Base-by-base conservation (phyloP, 2,113 vertebrate species). In the Calonectris borealis region DNA sequence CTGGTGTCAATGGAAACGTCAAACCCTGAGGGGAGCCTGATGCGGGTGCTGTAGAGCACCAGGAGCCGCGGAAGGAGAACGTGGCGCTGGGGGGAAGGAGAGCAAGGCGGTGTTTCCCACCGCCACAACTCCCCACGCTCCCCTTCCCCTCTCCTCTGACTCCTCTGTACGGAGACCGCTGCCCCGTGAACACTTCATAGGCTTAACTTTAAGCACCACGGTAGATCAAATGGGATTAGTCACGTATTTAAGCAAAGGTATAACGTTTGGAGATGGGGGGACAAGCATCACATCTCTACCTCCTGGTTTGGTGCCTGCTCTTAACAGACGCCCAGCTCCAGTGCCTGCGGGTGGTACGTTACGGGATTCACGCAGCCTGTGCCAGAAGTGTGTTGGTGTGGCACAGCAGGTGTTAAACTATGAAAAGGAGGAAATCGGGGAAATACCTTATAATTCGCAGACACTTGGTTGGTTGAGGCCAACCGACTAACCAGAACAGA, bases 381-480 rank as follows among this genome's bases (percentile, higher is more conserved):
- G 44, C 27, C 66, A 32, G 2, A 31, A 34, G 27, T 1, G 1
- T 10, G 15, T 21, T 25, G 58, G 13, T 11, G 32, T 11, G 44
- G 8, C 34, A 48, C 20, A 36, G 36, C 2, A 0, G 14, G 58
- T 0, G 7, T 84, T 57, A 49, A 81, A 38, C 10, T 32, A 16
- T 0, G 0, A 6, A 8, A 66, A 66, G 36, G 6, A 21, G n/a
- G 31, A 51, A 81, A 78, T 0, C 2, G 31, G 34, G 60, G 11
- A 19, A 70, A 51, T 52, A 32, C 1, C 29, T 58, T 18, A 1
- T 1, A 34, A 65, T 10, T 31, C 65, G 27, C 64, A 40, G 71
- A 25, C 3, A 1, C 15, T 9, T 34, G 0, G 1, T 11, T 21
- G 42, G 20, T 29, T 32, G 66, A 78, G 65, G 66, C 54, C 3